Conservation (phyloP, 2,113 vertebrate genomes). For the Zapus hudsonius region DNA sequence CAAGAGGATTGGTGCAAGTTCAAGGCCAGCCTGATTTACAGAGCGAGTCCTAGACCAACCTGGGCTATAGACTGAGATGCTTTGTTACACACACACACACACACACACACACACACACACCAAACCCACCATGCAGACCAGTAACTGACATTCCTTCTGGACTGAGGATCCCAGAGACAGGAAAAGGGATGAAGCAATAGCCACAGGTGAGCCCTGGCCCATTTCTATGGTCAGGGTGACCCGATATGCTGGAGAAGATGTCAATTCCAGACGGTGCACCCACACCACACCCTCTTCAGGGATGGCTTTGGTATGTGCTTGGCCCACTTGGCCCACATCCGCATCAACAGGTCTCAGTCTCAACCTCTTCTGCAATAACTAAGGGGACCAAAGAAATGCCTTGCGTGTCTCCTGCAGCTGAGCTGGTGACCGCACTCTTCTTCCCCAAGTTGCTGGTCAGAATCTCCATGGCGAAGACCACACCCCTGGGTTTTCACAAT, state of each 20-base stretch:
- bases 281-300: neutral
- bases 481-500: neutral
- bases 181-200: too few relatives aligned
- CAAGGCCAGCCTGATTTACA: neutral
- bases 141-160: too few relatives aligned
- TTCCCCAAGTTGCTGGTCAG: too few relatives aligned
- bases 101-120: neutral
- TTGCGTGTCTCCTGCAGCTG: neutral
- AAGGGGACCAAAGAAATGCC: neutral
- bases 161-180: neutral
- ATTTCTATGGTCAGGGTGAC: neutral
- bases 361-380: neutral
- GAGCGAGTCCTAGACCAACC: neutral
- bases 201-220: neutral
- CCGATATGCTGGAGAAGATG: neutral
- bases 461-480: neutral
- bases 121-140: neutral
- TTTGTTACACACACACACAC: neutral
- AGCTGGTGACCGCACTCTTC: fast-evolving
- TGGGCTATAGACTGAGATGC: neutral
- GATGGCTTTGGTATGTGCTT: neutral
- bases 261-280: neutral
- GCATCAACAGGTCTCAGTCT: neutral
- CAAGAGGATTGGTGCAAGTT: neutral
- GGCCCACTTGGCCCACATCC: neutral